These are phyloP conservation scores for Achatina immaculata DNA, from an alignment of 1,140 invertebrate genomes.

Conservation along the genomic window DNA sequence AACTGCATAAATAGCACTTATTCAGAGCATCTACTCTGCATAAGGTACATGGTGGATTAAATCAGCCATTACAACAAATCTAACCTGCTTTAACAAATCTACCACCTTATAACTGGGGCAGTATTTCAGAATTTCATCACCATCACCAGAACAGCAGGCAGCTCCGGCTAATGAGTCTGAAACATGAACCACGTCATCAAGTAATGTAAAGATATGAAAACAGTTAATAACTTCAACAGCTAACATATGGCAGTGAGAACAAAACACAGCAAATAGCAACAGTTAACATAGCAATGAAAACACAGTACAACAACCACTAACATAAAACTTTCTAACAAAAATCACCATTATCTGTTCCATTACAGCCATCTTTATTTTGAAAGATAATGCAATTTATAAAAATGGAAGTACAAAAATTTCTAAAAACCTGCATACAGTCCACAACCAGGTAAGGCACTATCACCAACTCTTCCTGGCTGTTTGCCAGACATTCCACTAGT, in stretches of 20 bases:
- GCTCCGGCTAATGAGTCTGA: slow-evolving; percentile 84
- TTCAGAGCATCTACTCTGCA: no score
- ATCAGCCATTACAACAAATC: background rate
- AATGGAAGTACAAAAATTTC: background rate
- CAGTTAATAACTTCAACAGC: no score
- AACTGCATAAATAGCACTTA: no score
- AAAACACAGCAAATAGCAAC: background rate
- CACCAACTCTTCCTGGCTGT: slow-evolving; percentile 82
- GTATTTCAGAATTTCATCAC: slow-evolving; percentile 95
- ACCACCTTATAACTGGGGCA: slow-evolving; percentile 75
- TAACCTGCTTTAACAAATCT: slow-evolving; percentile 51
- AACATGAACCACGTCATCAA: background rate
- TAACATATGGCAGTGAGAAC: no score
- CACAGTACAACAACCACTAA: no score
- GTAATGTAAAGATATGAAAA: no score
- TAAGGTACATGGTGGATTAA: background rate
- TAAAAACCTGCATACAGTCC: slow-evolving; percentile 91
- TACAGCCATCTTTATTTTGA: no score
- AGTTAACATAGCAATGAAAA: background rate
- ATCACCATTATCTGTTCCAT: no score
- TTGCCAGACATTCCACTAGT: slow-evolving; percentile 48
- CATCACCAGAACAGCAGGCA: slow-evolving; percentile 93
- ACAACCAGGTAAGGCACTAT: slow-evolving; percentile 92
- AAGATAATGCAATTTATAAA: no score
- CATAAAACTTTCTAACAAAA: no score